phyloP scores from a whole-genome alignment of 2,888 invertebrate species.

The Ennomos fuscantarius region DNA sequence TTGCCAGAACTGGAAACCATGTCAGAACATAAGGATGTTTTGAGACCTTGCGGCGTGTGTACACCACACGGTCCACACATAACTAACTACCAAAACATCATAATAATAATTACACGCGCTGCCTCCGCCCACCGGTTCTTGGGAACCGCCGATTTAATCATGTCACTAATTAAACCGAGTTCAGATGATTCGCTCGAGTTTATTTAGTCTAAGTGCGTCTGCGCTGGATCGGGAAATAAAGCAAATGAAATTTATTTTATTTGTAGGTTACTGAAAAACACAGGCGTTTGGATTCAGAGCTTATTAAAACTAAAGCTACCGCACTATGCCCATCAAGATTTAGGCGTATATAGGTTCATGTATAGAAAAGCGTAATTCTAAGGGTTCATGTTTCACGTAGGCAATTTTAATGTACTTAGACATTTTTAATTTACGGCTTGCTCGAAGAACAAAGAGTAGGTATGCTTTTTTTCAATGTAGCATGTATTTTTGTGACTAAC shows the following conservation, averaged over 20 bases:
- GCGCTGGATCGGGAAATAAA: background rate
- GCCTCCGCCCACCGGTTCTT: slow-evolving; percentile 36
- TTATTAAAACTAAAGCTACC: too few relatives aligned
- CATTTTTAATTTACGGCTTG: too few relatives aligned
- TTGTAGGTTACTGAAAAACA: background rate
- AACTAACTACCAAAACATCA: slow-evolving; percentile 10
- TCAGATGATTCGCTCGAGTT: slow-evolving; percentile 14
- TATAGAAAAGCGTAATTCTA: too few relatives aligned
- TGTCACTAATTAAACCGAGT: slow-evolving; percentile 38
- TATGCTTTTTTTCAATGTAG: background rate
- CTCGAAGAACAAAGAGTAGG: too few relatives aligned
- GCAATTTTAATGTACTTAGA: too few relatives aligned
- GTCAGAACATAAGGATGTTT: slow-evolving; percentile 2
- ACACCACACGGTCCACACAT: background rate
- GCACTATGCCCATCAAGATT: too few relatives aligned
- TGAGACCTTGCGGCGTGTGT: slow-evolving; percentile 4
- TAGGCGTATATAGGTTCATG: too few relatives aligned
- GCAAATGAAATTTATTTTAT: background rate
- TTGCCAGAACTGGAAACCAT: too few relatives aligned
- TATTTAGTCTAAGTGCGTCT: slow-evolving; percentile 13
- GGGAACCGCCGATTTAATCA: slow-evolving; percentile 37
- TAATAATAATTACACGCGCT: slow-evolving; percentile 35
- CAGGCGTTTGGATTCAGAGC: too few relatives aligned
- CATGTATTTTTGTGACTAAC: slow-evolving; percentile 13
- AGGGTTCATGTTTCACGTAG: too few relatives aligned